Evolutionary conservation across 2,113 vertebrate species (phyloP), one percentile per base, ranked within the genome.

Genomic region (Microtus pennsylvanicus): DNA sequence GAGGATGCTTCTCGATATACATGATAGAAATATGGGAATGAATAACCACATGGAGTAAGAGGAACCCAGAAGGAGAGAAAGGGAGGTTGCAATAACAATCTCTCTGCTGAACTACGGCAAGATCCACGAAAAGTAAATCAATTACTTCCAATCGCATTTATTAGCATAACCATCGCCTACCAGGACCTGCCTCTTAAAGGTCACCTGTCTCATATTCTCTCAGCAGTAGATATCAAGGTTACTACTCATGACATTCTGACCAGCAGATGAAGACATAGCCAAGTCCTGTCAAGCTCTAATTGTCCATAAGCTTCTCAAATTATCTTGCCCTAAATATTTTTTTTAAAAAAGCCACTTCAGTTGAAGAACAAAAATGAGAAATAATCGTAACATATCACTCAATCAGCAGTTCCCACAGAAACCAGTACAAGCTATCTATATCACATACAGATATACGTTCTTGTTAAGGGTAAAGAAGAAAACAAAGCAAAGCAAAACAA

Each of bases 401-500:
- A 89, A 87, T 89, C n/a, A 88, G 47, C 1, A 9, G 50, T 95
- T 92, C 28, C 8, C 87, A 45, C 55, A 35, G 61, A 94, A 96
- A 75, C 21, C 7, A 94, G 12, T 17, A 67, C 2, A 85, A 67
- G 12, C 28, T 67, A 67, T 33, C 65, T 30, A 67, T 0, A 67
- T 67, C 28, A 67, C 10, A 11, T 30, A 67, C 65, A 67, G 28
- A 67, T 0, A 14, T 33, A 5, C 65, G 33, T 33, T 67, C 11
- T 67, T 30, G 33, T 67, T 67, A 67, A 67, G 28, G 12, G 7
- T 58, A 94, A 95, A 21, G 7, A 70, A 86, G 89, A 17, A 72
- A 58, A 58, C 55, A 58, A 58, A 58, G 55, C 55, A 21, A 21
- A 72, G 14, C 69, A n/a, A 72, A 72, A 17, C 35, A 35, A 72